These are phyloP conservation scores for Morelia viridis DNA, from an alignment of 2,797 vertebrate genomes.

Conservation along the genomic window DNA sequence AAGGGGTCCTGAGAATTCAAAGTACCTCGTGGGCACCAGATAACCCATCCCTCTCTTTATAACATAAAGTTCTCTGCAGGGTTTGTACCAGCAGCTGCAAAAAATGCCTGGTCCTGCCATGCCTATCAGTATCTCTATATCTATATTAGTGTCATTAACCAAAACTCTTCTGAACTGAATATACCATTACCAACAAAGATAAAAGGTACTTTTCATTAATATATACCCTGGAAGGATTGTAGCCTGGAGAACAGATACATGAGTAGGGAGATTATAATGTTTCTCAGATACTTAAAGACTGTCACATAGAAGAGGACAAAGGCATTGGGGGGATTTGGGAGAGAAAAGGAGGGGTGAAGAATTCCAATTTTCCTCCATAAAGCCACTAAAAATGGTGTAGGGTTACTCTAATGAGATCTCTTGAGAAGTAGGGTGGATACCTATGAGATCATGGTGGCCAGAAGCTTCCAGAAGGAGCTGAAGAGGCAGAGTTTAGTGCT, in stretches of 20 bases:
- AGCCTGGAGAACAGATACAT: background rate
- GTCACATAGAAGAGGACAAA: background rate
- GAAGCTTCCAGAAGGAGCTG: background rate
- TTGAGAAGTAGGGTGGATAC: background rate
- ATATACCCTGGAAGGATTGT: background rate
- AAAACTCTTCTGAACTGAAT: background rate
- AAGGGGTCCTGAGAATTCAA: background rate
- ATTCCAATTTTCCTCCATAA: background rate
- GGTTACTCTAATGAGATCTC: background rate
- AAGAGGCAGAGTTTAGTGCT: background rate
- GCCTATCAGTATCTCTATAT: background rate
- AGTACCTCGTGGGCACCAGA: background rate
- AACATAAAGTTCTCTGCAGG: background rate
- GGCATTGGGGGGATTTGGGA: background rate
- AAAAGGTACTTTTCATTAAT: background rate
- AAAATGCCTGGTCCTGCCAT: background rate
- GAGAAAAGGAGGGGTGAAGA: too few relatives aligned
- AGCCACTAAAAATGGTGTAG: background rate
- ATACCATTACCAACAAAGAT: background rate
- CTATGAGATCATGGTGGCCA: background rate
- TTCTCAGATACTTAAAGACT: background rate
- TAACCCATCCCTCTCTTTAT: background rate
- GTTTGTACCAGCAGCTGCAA: background rate
- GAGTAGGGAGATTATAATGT: background rate
- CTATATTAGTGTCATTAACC: background rate